Evolutionary conservation across 2,113 vertebrate species (phyloP).

Genomic region (Crotalus tigris): DNA sequence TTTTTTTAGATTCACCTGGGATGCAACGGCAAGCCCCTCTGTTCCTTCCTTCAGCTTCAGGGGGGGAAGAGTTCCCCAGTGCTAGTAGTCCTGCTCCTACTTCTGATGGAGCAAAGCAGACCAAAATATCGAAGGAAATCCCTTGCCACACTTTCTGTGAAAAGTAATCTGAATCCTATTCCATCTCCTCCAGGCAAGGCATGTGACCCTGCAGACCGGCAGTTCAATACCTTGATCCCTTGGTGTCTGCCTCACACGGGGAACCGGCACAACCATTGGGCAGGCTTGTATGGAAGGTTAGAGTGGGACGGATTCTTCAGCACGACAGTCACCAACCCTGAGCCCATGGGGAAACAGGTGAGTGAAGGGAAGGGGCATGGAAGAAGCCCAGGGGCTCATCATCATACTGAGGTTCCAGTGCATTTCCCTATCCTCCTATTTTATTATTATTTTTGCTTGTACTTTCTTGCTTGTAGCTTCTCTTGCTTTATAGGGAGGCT

Average conservation of each 20-base stretch:
- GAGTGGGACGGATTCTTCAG: conserved; percentile 99
- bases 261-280: conserved; percentile 97
- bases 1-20: not conserved
- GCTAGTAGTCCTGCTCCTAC: not conserved
- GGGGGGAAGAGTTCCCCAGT: not conserved
- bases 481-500: not conserved
- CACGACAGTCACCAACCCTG: conserved; percentile 95
- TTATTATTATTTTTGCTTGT: too few species aligned
- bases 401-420: not conserved
- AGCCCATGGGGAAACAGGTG: conserved; percentile 99
- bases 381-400: not conserved
- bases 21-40: not conserved
- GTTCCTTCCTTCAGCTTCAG: not conserved
- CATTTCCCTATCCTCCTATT: not conserved
- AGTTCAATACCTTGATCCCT: conserved; percentile 95
- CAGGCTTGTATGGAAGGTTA: conserved; percentile 89
- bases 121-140: not conserved
- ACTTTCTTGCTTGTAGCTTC: not conserved
- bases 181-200: conserved; percentile 69
- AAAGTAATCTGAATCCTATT: not conserved
- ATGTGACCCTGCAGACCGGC: conserved; percentile 86
- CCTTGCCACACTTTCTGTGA: accelerated
- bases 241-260: conserved; percentile 97
- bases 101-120: not conserved
- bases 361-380: not conserved